Evolutionary conservation across 2,888 invertebrate species (phyloP).

Genomic region (Biston betularia): DNA sequence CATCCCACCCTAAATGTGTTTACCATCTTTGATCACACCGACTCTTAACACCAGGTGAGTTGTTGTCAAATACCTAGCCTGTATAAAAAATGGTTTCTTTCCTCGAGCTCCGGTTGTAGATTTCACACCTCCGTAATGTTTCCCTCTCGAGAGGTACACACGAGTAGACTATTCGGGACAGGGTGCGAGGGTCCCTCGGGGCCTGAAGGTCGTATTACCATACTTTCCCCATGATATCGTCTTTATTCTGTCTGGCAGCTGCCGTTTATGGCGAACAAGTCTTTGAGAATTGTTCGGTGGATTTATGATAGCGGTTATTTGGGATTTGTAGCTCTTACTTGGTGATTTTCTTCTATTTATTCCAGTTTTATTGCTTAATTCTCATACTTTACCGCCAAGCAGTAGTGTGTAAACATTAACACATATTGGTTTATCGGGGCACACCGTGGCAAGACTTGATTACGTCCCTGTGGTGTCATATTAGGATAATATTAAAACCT

Average conservation of each 20-base stretch:
- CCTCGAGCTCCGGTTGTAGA: neutral
- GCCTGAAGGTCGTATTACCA: slow-evolving; percentile 27
- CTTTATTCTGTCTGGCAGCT: slow-evolving; percentile 26
- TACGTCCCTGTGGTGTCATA: too few relatives aligned
- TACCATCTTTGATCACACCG: too few relatives aligned
- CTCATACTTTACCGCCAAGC: too few relatives aligned
- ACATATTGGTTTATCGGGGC: too few relatives aligned
- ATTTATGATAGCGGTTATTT: slow-evolving; percentile 12
- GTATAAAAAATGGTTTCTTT: too few relatives aligned
- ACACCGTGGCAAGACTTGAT: too few relatives aligned
- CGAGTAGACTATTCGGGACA: neutral
- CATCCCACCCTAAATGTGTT: too few relatives aligned
- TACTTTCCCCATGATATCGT: slow-evolving; percentile 26
- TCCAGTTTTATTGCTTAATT: neutral
- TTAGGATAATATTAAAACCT: too few relatives aligned
- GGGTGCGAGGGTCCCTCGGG: slow-evolving; percentile 9
- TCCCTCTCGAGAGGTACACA: neutral
- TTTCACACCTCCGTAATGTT: neutral
- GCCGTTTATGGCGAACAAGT: slow-evolving; percentile 19
- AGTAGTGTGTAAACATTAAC: too few relatives aligned
- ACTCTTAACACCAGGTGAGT: too few relatives aligned
- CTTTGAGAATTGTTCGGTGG: slow-evolving; percentile 9
- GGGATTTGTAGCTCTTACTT: neutral
- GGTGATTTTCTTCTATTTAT: neutral
- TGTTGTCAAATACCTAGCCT: too few relatives aligned